Percentiles rank a stretch among this genome's conserved stretches.
These are phyloP conservation scores for Fopius arisanus DNA, from an alignment of 1,140 invertebrate genomes.

Conservation along the genomic window DNA sequence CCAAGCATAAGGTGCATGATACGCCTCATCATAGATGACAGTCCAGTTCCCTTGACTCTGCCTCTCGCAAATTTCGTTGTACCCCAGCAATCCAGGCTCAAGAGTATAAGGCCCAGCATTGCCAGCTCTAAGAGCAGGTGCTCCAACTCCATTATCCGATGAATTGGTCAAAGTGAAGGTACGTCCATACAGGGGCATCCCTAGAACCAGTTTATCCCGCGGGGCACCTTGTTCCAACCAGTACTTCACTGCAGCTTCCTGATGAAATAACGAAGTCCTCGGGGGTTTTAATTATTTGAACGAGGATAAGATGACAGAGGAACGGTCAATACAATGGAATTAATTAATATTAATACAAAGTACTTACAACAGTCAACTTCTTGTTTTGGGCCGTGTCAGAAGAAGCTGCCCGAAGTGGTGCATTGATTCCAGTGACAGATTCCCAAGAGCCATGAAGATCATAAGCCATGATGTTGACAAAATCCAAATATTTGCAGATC, in stretches of 20 bases:
- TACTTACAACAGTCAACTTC: conserved; percentile 57
- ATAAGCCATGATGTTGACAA: conserved; percentile 76
- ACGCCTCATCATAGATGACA: conserved; percentile 64
- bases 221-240: conserved; percentile 69
- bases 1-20: conserved; percentile 72
- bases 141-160: conserved; percentile 63
- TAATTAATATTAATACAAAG: no score
- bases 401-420: conserved; percentile 67
- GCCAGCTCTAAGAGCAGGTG: conserved; percentile 67
- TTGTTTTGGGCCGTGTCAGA: conserved; percentile 57
- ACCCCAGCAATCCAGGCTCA: conserved; percentile 76
- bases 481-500: conserved; percentile 68
- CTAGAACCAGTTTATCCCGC: conserved; percentile 71
- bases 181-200: conserved; percentile 72
- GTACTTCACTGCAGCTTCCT: conserved; percentile 67
- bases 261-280: neutral
- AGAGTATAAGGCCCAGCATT: conserved; percentile 75
- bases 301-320: no score
- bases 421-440: conserved; percentile 67
- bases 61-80: conserved; percentile 73
- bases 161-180: conserved; percentile 67
- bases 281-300: no score
- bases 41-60: conserved; percentile 56
- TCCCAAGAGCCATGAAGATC: conserved; percentile 76
- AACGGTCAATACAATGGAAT: no score